Evolutionary conservation across 2,113 vertebrate genomes (phyloP), one percentile per base, ranked within the genome.

Genomic region (Sylvilagus bachmani): DNA sequence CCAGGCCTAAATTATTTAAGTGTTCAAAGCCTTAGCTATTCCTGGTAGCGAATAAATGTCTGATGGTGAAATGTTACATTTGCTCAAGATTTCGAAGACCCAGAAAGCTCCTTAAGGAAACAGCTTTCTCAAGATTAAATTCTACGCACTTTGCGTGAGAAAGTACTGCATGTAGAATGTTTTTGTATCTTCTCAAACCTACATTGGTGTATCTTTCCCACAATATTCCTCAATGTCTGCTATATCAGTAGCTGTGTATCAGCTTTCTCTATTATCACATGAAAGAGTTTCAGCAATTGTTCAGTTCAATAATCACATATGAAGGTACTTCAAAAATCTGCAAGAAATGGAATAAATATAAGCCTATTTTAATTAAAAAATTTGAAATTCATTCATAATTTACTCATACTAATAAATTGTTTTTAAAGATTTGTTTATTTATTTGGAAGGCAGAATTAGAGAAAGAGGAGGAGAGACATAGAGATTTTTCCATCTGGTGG

Each of bases 21-120:
- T 74, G 21, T 80, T 49, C 51, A 51, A 6, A 81, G 51, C 2
- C 19, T 81, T 86, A 81, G 62, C 24, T n/a, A 86, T 33, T 62
- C 44, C 36, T 80, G 44, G 2, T 13, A 77, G 9, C 29, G 89
- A 89, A 80, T 80, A 91, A 78, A 67, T 89, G 9, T 80, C 70
- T 31, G 67, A 36, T 44, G 44, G 44, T 55, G 31, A 80, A 75
- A 81, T 62, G 2, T 25, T 81, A 44, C 49, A 24, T 80, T 74
- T 85, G 7, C 9, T 85, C 79, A 89, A 62, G 21, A 74, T 92
- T 85, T 85, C 66, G 33, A 74, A 92, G 24, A 89, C 10, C 10
- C 29, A 67, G 25, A 16, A 29, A 89, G 12, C 13, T 91, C 79
- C 27, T 78, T 61, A 38, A 74, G 70, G 29, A 86, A 85, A 61